Base-by-base conservation (phyloP, 2,113 vertebrate species). In the Caranx ignobilis region DNA sequence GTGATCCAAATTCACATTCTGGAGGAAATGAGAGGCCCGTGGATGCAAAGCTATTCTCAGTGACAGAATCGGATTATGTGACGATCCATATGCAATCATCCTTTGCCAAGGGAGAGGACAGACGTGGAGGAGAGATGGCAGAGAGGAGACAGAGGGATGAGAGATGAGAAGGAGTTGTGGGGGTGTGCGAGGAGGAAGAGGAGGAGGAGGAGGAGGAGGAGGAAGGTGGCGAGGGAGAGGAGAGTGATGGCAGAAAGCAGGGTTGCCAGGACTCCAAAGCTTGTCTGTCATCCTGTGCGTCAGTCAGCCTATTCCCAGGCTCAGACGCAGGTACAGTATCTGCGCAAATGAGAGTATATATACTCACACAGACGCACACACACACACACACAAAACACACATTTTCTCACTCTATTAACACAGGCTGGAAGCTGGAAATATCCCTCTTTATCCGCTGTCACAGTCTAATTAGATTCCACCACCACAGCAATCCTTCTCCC, bases 261-360 rank as follows among this genome's bases (percentile, higher is more conserved):
- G 59, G 90, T 88, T 94, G 93, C 90, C 90, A 95, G 91, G 91
- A 89, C 89, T 90, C 90, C 84, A 79, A 87, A 92, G 90, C 88
- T 82, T 78, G 87, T 85, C 91, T 94, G 93, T 94, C 92, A 94
- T 92, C 87, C 84, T 4, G 86, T 94, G 93, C 94, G 93, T 95
- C 94, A 95, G 88, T 92, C 92, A 31, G 82, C 72, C 92, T 94
- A 94, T 95, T 95, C 93, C 85, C 82, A 89, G 93, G 84, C 86
- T 91, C 81, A 83, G 75, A 94, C 89, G 90, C 91, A 93, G 91
- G 90, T 91, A 88, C 87, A 83, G 81, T 83, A 67, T 83, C 70
- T 93, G 89, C 85, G 84, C 85, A 91, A 82, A 88, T 82, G 82
- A 75, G 79, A 80, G 81, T 65, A 56, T 86, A 82, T 72, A 75